These are phyloP conservation scores for Solenopsis fugax DNA, from an alignment of 1,140 invertebrate genomes.

Conservation along the genomic window DNA sequence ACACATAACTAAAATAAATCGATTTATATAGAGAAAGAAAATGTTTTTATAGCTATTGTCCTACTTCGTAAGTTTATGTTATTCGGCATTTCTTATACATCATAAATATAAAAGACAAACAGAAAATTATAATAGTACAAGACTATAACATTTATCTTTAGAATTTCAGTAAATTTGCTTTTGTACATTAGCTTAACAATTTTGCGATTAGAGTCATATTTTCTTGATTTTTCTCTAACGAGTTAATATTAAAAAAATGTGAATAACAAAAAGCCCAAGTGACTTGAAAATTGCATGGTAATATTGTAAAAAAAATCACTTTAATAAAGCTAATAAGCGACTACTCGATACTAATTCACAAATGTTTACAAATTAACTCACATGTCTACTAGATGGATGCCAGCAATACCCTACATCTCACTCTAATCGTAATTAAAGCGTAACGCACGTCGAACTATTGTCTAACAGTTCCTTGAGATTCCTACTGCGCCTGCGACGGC, in stretches of 20 bases:
- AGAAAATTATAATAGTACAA: background rate
- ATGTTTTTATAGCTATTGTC: background rate
- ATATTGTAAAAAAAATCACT: background rate
- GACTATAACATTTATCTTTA: background rate
- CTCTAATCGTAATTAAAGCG: conserved; percentile 4
- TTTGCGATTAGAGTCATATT: background rate
- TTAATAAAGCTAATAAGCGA: background rate
- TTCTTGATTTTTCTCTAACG: background rate
- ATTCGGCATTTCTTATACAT: background rate
- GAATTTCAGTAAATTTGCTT: background rate
- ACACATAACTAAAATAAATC: background rate
- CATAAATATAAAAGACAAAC: background rate
- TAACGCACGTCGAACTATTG: conserved; percentile 23
- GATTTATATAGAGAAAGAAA: background rate
- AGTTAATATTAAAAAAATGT: background rate
- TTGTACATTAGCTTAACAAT: background rate
- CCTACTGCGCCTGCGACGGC: conserved; percentile 20
- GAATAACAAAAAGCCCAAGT: background rate
- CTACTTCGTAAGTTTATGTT: no score
- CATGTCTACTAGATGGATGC: background rate
- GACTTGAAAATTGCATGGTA: background rate
- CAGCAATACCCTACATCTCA: background rate
- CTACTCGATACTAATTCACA: background rate
- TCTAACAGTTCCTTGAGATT: conserved; percentile 17
- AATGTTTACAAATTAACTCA: background rate